Evolutionary conservation across 1,140 invertebrate genomes (phyloP).

Genomic region (Paracyclopina nana): DNA sequence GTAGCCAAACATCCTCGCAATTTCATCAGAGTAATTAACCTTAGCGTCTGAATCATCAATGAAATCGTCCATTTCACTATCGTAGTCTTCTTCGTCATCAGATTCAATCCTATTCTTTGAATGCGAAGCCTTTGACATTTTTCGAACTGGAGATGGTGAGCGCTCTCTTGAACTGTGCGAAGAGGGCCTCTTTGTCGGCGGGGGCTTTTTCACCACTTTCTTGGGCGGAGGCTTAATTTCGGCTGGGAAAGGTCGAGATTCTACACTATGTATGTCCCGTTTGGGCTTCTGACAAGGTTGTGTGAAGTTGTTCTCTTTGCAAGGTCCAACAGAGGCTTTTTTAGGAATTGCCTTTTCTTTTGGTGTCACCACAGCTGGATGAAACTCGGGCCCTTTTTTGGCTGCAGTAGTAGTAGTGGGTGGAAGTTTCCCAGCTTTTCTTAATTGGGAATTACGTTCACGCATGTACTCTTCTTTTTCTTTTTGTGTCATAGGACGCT

Average conservation of each 20-base stretch:
- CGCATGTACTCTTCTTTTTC: conserved; percentile 15
- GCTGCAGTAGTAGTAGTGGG: not conserved
- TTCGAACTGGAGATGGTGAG: no score
- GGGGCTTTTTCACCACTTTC: no score
- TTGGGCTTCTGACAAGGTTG: no score
- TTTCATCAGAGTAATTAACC: conserved; percentile 19
- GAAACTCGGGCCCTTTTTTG: conserved; percentile 1
- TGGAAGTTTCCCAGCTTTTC: conserved; percentile 10
- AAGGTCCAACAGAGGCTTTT: no score
- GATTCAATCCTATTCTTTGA: conserved; percentile 17
- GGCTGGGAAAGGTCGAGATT: not conserved
- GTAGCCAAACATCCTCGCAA: conserved; percentile 21
- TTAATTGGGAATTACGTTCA: not conserved
- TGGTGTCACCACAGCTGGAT: conserved; percentile 3
- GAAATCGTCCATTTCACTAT: conserved; percentile 22
- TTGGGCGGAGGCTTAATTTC: not conserved
- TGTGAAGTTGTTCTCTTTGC: no score
- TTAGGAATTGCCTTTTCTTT: not conserved
- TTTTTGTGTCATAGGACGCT: conserved; percentile 17
- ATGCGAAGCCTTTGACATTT: no score
- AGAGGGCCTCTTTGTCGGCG: no score
- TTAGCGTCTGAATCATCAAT: conserved; percentile 21
- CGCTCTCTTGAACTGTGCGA: no score
- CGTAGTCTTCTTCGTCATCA: conserved; percentile 20
- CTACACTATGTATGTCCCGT: conserved; percentile 4